Base-by-base conservation (phyloP, 2,113 vertebrate species). In the Callopanchax toddi region DNA sequence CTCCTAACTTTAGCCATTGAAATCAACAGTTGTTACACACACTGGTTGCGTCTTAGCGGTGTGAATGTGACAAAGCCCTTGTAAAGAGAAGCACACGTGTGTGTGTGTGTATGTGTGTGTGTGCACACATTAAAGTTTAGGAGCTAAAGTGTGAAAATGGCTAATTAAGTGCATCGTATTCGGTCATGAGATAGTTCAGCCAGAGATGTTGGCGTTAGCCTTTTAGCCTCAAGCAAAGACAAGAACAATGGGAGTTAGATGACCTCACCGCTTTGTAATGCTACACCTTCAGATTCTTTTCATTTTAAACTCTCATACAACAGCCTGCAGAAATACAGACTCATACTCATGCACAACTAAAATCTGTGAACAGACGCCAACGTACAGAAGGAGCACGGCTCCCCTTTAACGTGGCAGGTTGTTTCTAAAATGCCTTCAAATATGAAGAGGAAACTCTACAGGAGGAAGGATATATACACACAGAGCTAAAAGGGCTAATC, bases 401-500 rank as follows among this genome's bases (percentile, higher is more conserved):
- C 1, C 13, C 1, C 9, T 23, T 37, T 51, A 58, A 29, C 2
- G 4, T 45, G 6, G 6, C 42, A 11, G 20, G 15, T 52, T 45
- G 21, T 25, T 36, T 54, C 16, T n/a, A 2, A 36, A 34, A 43
- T 18, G 4, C 1, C 22, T 49, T 11, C n/a, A 12, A 11, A 42
- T 13, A 42, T 13, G 22, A 11, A 44, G 21, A 45, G 7, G 42
- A 12, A 22, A 6, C 10, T 22, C 29, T 39, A 16, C 40, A 0
- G 48, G 34, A 16, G 32, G 57, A 26, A 39, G 21, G 32, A 21
- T 40, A 32, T 29, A 55, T 36, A 22, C 57, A 61, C 26, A 21
- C 6, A 18, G 60, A 29, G 44, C 50, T 62, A 40, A 50, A 29
- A 42, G 17, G 60, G 48, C 25, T 63, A 63, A 63, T 63, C 23